Base-by-base conservation (phyloP, 1,140 invertebrate species). In the Steinernema khuongi region DNA sequence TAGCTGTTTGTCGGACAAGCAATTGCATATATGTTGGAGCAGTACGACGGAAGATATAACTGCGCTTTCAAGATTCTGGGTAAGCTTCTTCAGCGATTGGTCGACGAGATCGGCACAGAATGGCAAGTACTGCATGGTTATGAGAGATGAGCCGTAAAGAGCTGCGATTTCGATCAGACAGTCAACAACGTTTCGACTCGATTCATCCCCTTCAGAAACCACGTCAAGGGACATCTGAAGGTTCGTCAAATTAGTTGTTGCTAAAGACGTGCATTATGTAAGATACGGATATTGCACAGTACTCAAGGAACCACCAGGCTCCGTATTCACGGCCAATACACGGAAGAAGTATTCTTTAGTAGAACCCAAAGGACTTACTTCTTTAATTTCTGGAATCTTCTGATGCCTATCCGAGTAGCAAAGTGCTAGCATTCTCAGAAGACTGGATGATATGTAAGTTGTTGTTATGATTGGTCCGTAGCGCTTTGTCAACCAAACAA, bases 391-490 rank as follows among this genome's bases (percentile, higher is more conserved):
- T 1, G 76, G 83, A 43, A 88, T 83, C 19, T 94, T 87, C 86
- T 93, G 93, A 75, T 93, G 91, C 80, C 90, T 89, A 0, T 92
- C 92, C 28, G 93, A 90, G 84, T 96, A 98, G 86, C 95, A 97
- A 0, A 97, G 86, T 0, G 93, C 92, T 17, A 97, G 86, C 91
- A 97, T 96, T 79, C 94, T 90, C 1, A 98, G 87, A 36, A 98
- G 87, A 88, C 97, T 97, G 43, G 92, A 88, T 0, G 94, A 93
- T 28, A 97, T 88, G 87, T 93, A 91, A 78, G 91, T 90, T 18
- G 94, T 92, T 1, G 94, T 94, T 2, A 98, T 88, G 29, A 97
- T 92, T 0, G 95, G 95, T 0, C 96, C 96, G n/a, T 97, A 86
- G 78, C 94, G 89, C 87, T 96, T 92, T 0, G 93, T 90, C 26